Conservation (phyloP, 2,113 vertebrate species). For the Canis aureus region DNA sequence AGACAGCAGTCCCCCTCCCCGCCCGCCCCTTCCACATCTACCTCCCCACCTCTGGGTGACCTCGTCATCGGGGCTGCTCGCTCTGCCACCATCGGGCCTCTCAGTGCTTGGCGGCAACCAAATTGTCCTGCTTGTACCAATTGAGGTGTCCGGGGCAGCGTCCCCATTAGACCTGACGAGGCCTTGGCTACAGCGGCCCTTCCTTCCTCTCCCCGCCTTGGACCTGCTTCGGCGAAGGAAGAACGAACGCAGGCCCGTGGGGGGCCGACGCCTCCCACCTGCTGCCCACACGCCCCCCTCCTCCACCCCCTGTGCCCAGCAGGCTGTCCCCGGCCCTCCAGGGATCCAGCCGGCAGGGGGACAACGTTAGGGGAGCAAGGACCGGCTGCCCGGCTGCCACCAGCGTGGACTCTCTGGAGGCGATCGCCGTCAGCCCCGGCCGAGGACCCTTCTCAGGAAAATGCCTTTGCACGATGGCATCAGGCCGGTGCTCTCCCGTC, state of each 20-base stretch:
- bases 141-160: not conserved
- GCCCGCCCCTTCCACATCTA: not conserved
- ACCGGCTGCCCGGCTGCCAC: not conserved
- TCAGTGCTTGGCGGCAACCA: not conserved
- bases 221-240: not conserved
- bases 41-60: not conserved
- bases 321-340: not conserved
- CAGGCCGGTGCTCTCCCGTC: not conserved
- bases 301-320: accelerated
- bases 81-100: not conserved
- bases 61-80: not conserved
- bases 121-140: not conserved
- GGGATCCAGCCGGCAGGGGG: not conserved
- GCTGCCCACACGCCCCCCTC: not conserved
- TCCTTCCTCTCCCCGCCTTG: not conserved
- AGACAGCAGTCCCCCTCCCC: not conserved
- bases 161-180: not conserved
- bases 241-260: accelerated
- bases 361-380: not conserved
- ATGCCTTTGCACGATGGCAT: not conserved
- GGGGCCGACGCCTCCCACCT: not conserved
- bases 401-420: not conserved
- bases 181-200: not conserved
- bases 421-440: not conserved
- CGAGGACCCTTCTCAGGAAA: not conserved